Conservation (phyloP, 2,797 vertebrate genomes). For the Numenius phaeopus region DNA sequence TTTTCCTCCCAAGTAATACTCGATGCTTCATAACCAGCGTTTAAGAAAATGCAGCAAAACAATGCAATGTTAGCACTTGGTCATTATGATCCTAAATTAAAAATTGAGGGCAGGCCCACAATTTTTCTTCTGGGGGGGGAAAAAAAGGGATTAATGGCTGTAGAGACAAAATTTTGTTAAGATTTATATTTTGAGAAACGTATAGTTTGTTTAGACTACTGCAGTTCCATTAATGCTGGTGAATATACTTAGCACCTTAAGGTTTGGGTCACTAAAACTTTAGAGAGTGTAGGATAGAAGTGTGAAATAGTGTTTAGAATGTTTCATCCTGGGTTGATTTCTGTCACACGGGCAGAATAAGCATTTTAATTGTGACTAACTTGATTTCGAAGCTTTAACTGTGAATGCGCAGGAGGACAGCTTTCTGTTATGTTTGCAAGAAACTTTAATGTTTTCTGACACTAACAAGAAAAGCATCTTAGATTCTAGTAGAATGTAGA, state of each 20-base stretch:
- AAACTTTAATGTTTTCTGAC: background rate
- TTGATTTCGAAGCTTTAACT: background rate
- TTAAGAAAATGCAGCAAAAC: background rate
- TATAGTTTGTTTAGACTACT: background rate
- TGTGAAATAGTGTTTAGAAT: background rate
- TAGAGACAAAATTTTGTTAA: background rate
- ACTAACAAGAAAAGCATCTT: background rate
- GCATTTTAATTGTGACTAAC: conserved; percentile 68
- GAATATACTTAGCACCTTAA: conserved; percentile 48
- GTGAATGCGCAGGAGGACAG: background rate
- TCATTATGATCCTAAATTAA: background rate
- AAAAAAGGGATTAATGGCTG: background rate
- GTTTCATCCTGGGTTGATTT: background rate
- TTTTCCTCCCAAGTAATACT: background rate
- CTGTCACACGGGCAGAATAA: conserved; percentile 50
- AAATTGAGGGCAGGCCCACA: background rate
- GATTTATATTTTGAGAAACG: background rate
- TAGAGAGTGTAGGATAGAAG: background rate
- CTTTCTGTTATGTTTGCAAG: conserved; percentile 9
- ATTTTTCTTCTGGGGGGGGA: background rate
- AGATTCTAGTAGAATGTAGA: background rate
- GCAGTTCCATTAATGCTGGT: conserved; percentile 30
- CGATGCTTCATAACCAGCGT: background rate
- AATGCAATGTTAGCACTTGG: background rate
- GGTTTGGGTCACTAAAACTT: conserved; percentile 7